phyloP scores from a whole-genome alignment of 1,140 invertebrate genomes.

The Lycorma delicatula region DNA sequence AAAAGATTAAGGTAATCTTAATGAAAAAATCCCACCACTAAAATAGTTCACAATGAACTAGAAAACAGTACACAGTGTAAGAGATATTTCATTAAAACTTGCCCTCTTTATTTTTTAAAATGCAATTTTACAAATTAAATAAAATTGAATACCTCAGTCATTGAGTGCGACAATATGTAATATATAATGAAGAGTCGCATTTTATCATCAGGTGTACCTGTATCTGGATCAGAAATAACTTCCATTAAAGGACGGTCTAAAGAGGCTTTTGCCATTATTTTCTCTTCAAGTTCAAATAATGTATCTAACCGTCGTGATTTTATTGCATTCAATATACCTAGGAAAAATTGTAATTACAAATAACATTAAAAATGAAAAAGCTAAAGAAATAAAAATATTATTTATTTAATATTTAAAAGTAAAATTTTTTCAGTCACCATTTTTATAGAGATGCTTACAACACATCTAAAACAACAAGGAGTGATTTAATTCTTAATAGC shows the following conservation, averaged over 20 bases:
- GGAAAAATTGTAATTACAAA: constrained; percentile 23
- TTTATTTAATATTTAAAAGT: background rate
- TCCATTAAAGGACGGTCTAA: constrained; percentile 70
- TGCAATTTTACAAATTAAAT: too few relatives aligned
- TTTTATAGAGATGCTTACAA: too few relatives aligned
- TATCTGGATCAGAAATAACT: constrained; percentile 73
- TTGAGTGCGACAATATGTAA: constrained; percentile 72
- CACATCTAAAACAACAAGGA: too few relatives aligned
- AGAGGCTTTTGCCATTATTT: constrained; percentile 80
- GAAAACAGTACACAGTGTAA: too few relatives aligned
- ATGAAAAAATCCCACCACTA: too few relatives aligned
- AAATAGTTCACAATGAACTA: too few relatives aligned
- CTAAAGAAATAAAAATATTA: constrained; percentile 19
- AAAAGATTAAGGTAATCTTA: too few relatives aligned
- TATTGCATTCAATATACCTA: constrained; percentile 80
- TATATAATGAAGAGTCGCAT: constrained; percentile 92
- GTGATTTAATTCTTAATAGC: too few relatives aligned
- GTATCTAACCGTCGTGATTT: constrained; percentile 84
- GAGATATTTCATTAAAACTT: too few relatives aligned
- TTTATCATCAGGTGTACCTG: constrained; percentile 86
- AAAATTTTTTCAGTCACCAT: background rate
- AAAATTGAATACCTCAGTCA: constrained; percentile 57
- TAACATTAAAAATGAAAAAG: too few relatives aligned
- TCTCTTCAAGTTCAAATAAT: constrained; percentile 96
- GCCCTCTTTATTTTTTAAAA: too few relatives aligned